phyloP scores from a whole-genome alignment of 2,113 vertebrate species.

The Heterocephalus glaber region DNA sequence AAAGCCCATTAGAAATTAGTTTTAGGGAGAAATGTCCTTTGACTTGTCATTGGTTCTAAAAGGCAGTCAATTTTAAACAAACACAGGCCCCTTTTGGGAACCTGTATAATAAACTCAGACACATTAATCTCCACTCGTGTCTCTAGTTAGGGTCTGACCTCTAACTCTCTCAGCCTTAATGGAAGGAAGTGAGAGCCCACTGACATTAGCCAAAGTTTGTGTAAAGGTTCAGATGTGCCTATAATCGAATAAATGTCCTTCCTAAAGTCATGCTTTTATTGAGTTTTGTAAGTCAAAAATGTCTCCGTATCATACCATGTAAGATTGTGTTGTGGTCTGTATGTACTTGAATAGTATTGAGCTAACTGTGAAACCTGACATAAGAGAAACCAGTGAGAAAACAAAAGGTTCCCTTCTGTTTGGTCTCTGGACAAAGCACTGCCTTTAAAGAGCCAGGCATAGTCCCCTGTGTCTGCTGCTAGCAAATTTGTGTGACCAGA shows the following conservation, averaged over 20 bases:
- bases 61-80: slow-evolving; percentile 69
- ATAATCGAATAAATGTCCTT: not conserved
- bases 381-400: not conserved
- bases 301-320: not conserved
- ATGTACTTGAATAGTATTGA: not conserved
- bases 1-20: slow-evolving; percentile 50
- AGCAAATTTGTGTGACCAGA: not conserved
- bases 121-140: slow-evolving; percentile 78
- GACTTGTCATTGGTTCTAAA: slow-evolving; percentile 58
- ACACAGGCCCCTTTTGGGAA: slow-evolving; percentile 62
- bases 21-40: slow-evolving; percentile 36
- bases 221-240: slow-evolving; percentile 27
- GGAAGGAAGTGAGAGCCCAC: slow-evolving; percentile 78
- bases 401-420: not conserved
- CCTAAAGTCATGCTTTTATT: slow-evolving; percentile 42
- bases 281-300: not conserved
- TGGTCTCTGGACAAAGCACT: not conserved
- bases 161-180: slow-evolving; percentile 74
- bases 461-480: not conserved
- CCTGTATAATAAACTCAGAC: slow-evolving; percentile 70
- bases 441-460: not conserved
- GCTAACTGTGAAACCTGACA: not conserved
- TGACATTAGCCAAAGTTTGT: slow-evolving; percentile 71
- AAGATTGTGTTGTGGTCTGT: not conserved
- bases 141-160: slow-evolving; percentile 78